These are phyloP conservation scores for Ellobium chinense DNA, from an alignment of 2,888 invertebrate species.

Conservation along the genomic window DNA sequence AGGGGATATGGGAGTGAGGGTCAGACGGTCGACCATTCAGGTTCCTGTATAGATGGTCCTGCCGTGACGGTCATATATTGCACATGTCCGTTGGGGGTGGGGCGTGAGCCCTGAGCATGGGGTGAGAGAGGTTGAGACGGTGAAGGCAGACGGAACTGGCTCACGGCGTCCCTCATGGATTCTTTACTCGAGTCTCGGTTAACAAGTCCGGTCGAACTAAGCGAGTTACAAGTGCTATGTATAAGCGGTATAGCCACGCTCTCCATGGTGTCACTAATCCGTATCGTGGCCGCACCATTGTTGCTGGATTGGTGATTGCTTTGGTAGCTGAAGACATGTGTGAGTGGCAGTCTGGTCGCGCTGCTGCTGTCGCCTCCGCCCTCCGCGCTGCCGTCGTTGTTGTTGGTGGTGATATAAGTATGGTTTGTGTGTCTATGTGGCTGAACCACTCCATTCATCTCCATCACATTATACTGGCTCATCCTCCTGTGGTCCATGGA, in stretches of 20 bases:
- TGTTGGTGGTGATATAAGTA: too few species aligned
- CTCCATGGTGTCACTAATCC: slow-evolving; percentile 12
- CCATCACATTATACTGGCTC: slow-evolving; percentile 48
- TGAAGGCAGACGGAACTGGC: background rate
- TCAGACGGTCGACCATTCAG: slow-evolving; percentile 28
- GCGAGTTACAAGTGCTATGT: slow-evolving; percentile 11
- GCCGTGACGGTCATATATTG: slow-evolving; percentile 20
- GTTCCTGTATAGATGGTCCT: background rate
- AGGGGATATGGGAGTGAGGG: background rate
- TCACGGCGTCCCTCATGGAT: background rate
- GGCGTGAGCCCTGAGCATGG: background rate
- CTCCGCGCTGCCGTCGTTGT: background rate
- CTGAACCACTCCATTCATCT: slow-evolving; percentile 46
- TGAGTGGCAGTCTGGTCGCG: background rate
- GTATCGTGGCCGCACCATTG: background rate
- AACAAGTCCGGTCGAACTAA: background rate
- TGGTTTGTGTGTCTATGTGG: too few species aligned
- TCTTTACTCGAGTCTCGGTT: slow-evolving; percentile 6
- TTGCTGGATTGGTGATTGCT: background rate
- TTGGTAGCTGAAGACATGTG: background rate
- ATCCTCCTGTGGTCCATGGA: slow-evolving; percentile 62
- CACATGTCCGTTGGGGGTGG: slow-evolving; percentile 2
- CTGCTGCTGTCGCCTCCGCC: background rate
- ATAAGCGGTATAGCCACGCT: slow-evolving; percentile 42
- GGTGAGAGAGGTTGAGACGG: background rate